phyloP scores from a whole-genome alignment of 2,888 invertebrate species.

The Eledone cirrhosa region DNA sequence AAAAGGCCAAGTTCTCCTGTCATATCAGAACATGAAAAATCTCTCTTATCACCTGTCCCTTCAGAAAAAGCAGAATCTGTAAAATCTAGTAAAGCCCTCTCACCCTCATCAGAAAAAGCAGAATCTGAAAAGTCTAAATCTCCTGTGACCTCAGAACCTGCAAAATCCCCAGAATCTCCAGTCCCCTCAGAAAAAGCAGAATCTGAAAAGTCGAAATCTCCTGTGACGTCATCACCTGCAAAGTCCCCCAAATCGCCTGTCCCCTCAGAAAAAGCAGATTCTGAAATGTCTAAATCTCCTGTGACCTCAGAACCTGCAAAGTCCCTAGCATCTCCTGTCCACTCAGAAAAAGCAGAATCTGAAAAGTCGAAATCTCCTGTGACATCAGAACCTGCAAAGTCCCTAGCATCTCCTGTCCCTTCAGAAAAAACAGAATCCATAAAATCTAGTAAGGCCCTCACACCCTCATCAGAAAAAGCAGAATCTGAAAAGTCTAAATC shows the following conservation, averaged over 20 bases:
- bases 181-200: neutral
- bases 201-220: neutral
- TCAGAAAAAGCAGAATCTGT: constrained; percentile 9
- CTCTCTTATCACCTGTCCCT: too few relatives aligned
- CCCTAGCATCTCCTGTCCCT: constrained; percentile 3
- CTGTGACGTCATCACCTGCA: neutral
- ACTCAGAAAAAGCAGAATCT: too few relatives aligned
- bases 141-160: neutral
- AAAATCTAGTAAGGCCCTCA: neutral
- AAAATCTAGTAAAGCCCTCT: neutral
- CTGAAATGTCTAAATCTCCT: neutral
- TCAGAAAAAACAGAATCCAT: neutral
- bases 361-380: too few relatives aligned
- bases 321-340: too few relatives aligned
- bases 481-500: neutral
- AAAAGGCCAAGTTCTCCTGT: too few relatives aligned
- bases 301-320: neutral
- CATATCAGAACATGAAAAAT: too few relatives aligned
- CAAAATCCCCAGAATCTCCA: neutral
- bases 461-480: neutral
- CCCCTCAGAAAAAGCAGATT: neutral
- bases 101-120: neutral
- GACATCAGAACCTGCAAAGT: too few relatives aligned
- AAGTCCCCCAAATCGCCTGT: neutral
- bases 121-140: neutral